These are phyloP conservation scores for Sialia sialis DNA, from an alignment of 2,113 vertebrate species.

Conservation along the genomic window DNA sequence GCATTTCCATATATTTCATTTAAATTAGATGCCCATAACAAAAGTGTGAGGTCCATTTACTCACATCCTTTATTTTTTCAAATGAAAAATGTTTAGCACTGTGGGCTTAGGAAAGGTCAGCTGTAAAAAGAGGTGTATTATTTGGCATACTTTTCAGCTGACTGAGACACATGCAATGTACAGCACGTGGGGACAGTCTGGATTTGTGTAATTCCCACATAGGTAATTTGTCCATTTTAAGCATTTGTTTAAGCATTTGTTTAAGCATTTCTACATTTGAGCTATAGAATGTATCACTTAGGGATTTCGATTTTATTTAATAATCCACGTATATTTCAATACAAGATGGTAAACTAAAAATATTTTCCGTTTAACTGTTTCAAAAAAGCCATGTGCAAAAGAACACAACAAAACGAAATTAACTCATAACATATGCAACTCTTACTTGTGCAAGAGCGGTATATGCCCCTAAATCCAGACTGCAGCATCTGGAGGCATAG, in stretches of 20 bases:
- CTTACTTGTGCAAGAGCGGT: slow-evolving; percentile 46
- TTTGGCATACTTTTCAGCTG: neutral
- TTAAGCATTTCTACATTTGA: neutral
- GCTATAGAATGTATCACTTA: neutral
- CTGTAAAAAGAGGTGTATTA: neutral
- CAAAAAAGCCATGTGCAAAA: slow-evolving; percentile 50
- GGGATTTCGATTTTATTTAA: slow-evolving; percentile 38
- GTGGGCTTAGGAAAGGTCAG: neutral
- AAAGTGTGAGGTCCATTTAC: neutral
- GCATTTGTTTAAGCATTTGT: neutral
- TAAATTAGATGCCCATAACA: neutral
- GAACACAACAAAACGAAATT: slow-evolving; percentile 59
- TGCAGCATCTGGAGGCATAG: slow-evolving; percentile 60
- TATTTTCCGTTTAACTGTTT: slow-evolving; percentile 62
- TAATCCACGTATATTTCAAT: slow-evolving; percentile 50
- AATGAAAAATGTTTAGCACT: neutral
- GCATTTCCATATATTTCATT: neutral
- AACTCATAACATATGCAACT: slow-evolving; percentile 62
- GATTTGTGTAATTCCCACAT: neutral
- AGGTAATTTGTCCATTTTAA: neutral
- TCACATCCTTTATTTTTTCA: neutral
- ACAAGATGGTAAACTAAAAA: slow-evolving; percentile 52
- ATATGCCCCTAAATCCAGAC: slow-evolving; percentile 45
- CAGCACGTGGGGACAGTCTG: neutral
- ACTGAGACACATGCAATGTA: neutral